A percentile compares a stretch with the other conserved stretches of the same genome.
Conservation (phyloP, 2,113 vertebrate species). For the Lophius piscatorius region DNA sequence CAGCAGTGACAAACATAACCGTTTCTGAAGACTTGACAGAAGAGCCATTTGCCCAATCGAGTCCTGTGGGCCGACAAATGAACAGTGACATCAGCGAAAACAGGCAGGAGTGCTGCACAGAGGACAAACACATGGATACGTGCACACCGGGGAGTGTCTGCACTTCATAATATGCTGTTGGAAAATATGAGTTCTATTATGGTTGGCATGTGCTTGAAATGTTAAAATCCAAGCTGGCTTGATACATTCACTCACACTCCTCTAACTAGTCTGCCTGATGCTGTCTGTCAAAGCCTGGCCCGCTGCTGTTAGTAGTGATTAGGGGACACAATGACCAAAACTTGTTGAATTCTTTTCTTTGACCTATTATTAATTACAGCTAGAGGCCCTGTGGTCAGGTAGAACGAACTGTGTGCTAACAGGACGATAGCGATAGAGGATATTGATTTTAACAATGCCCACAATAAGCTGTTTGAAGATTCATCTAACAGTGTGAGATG, state of each 20-base stretch:
- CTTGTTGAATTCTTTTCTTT: conserved; percentile 48
- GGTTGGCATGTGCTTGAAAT: background rate
- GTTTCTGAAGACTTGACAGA: conserved; percentile 26
- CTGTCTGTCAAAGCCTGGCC: conserved; percentile 25
- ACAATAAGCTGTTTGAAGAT: background rate
- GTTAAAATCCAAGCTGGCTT: too few species aligned
- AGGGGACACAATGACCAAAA: conserved; percentile 28
- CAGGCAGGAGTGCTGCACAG: conserved; percentile 1
- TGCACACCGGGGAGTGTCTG: background rate
- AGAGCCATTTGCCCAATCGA: conserved; percentile 28
- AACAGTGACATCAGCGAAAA: conserved; percentile 22
- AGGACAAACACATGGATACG: background rate
- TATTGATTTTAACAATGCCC: background rate
- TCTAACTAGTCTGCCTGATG: conserved; percentile 14
- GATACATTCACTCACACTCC: background rate
- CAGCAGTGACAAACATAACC: conserved; percentile 14
- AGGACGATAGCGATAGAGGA: background rate
- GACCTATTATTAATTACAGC: conserved; percentile 41
- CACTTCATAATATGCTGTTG: background rate
- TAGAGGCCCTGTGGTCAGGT: conserved; percentile 24
- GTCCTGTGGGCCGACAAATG: conserved; percentile 36
- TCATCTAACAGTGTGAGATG: background rate
- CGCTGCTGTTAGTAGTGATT: conserved; percentile 22
- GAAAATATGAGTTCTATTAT: conserved; percentile 2
- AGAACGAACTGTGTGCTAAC: background rate